phyloP scores from a whole-genome alignment of 2,797 vertebrate genomes.

The Ctenopoma kingsleyae region DNA sequence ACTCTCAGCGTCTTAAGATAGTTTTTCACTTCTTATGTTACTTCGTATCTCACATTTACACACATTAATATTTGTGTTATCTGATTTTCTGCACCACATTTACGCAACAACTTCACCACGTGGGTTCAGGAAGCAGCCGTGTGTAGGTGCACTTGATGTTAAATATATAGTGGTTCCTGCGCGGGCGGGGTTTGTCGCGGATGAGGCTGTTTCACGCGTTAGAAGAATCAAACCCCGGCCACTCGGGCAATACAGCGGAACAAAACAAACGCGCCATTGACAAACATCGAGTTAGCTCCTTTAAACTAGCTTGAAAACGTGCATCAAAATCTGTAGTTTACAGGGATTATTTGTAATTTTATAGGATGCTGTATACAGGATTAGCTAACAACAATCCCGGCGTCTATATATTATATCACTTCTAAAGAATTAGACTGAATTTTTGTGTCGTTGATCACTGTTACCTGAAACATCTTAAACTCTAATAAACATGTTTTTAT shows the following conservation, averaged over 20 bases:
- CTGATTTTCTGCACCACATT: not conserved
- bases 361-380: not conserved
- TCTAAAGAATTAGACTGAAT: too few relatives aligned
- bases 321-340: not conserved
- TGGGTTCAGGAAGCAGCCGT: constrained; percentile 33
- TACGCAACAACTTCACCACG: constrained; percentile 53
- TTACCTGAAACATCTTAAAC: too few relatives aligned
- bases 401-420: too few relatives aligned
- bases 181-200: constrained; percentile 30
- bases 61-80: accelerated
- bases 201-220: accelerated
- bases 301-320: not conserved
- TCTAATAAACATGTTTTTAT: too few relatives aligned
- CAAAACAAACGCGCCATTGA: constrained; percentile 26
- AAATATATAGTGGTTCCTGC: accelerated
- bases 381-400: accelerated
- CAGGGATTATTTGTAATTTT: not conserved
- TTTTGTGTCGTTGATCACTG: too few relatives aligned
- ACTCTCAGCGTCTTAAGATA: accelerated
- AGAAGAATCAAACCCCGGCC: not conserved
- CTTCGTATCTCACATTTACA: accelerated
- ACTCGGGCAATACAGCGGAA: accelerated
- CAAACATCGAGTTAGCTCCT: not conserved
- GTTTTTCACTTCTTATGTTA: accelerated
- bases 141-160: constrained; percentile 17